Conservation (phyloP, 1,140 invertebrate species). For the Trinorchestia longiramus region DNA sequence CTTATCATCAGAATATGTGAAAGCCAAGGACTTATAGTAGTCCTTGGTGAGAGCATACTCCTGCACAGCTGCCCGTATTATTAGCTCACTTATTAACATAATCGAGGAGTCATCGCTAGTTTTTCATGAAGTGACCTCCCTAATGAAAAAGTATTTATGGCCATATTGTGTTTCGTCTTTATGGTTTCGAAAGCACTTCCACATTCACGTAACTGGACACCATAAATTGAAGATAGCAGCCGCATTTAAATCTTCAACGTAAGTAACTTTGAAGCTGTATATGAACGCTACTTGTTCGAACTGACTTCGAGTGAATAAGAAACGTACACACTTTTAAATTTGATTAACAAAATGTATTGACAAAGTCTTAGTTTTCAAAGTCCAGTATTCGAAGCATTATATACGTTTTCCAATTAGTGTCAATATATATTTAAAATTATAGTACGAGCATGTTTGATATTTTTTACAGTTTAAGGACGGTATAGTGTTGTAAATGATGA, state of each 20-base stretch:
- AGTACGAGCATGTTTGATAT: not conserved
- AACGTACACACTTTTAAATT: not conserved
- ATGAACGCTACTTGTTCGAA: not conserved
- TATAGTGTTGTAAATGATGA: not conserved
- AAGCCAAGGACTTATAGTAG: too few species aligned
- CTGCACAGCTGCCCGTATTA: not conserved
- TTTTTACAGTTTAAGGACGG: not conserved
- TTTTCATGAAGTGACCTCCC: not conserved
- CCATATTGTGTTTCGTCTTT: not conserved
- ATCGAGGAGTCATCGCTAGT: not conserved
- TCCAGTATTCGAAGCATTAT: not conserved
- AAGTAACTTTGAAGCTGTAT: not conserved
- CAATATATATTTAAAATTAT: not conserved
- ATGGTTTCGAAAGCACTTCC: not conserved
- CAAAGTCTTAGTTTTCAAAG: not conserved
- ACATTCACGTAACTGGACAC: not conserved
- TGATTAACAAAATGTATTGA: not conserved
- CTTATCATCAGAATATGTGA: not conserved
- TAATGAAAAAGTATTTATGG: not conserved
- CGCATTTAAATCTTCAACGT: not conserved
- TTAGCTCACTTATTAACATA: constrained; percentile 8
- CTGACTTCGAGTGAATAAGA: not conserved
- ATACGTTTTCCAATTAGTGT: not conserved
- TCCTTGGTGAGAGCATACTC: too few species aligned
- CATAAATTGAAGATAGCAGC: constrained; percentile 23